A percentile compares a stretch with the other conserved stretches of the same genome.
These are phyloP conservation scores for Archilochus colubris DNA, from an alignment of 2,113 vertebrate species.

Conservation along the genomic window DNA sequence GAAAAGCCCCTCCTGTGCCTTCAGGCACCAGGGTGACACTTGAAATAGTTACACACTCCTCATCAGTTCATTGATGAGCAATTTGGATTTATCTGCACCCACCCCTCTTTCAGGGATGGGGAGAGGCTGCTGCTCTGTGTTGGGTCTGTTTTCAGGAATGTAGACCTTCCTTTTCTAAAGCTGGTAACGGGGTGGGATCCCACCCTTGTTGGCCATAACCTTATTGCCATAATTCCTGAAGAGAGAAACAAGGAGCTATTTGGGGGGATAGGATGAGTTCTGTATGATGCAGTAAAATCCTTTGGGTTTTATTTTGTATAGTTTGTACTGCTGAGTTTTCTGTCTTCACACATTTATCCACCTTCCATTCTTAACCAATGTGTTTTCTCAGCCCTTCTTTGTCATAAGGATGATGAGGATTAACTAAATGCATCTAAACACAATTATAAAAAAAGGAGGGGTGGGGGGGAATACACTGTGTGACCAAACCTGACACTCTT, in stretches of 20 bases:
- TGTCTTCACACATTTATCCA: neutral
- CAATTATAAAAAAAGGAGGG: neutral
- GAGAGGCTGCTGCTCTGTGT: neutral
- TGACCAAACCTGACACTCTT: slow-evolving; percentile 43
- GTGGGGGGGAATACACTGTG: neutral
- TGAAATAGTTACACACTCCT: neutral
- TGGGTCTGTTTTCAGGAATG: neutral
- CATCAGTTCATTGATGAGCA: neutral
- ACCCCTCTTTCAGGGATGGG: neutral
- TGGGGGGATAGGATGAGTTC: rapidly evolving
- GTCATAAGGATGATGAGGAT: slow-evolving; percentile 9
- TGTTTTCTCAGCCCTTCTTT: slow-evolving; percentile 1
- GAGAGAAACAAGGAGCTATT: neutral
- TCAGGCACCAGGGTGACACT: rapidly evolving
- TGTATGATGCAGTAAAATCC: neutral
- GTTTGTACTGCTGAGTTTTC: neutral
- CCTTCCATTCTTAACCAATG: neutral
- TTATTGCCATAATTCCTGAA: neutral
- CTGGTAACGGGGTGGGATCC: neutral
- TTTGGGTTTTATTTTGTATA: neutral
- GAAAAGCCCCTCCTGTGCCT: neutral
- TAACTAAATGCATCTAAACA: slow-evolving; percentile 20
- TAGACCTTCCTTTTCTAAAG: neutral
- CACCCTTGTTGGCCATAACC: neutral
- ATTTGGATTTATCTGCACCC: neutral